These are phyloP conservation scores for Ypsolopha sequella DNA, from an alignment of 2,888 invertebrate genomes.

Conservation along the genomic window DNA sequence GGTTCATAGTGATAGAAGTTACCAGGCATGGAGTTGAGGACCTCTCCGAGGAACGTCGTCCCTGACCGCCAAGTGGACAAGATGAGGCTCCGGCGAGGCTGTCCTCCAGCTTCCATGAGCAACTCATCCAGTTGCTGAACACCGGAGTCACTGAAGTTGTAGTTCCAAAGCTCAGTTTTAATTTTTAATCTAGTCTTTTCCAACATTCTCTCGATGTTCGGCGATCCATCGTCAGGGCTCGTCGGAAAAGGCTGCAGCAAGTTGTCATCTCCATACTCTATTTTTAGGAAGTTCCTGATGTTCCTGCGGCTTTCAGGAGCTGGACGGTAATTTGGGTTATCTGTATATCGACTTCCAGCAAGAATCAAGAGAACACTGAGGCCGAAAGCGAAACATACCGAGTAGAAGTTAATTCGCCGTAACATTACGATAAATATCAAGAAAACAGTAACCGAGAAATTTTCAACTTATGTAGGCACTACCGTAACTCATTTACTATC, in stretches of 20 bases:
- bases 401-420: constrained; percentile 63
- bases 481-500: constrained; percentile 42
- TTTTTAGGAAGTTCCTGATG: constrained; percentile 69
- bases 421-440: constrained; percentile 53
- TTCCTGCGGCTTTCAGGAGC: constrained; percentile 51
- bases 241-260: constrained; percentile 40
- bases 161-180: constrained; percentile 43
- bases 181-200: constrained; percentile 47
- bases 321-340: constrained; percentile 62
- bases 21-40: constrained; percentile 85
- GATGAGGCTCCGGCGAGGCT: constrained; percentile 81
- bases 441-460: constrained; percentile 21
- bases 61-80: constrained; percentile 93
- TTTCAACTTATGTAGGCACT: constrained; percentile 30
- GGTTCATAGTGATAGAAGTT: constrained; percentile 95
- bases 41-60: constrained; percentile 90
- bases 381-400: constrained; percentile 65
- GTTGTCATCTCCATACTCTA: constrained; percentile 62
- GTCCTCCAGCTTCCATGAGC: constrained; percentile 77
- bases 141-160: constrained; percentile 45
- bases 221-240: constrained; percentile 43
- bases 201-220: constrained; percentile 45
- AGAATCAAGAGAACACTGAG: constrained; percentile 64
- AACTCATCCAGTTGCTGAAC: constrained; percentile 74
- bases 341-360: constrained; percentile 68